These are phyloP conservation scores for Drosophila ambigua DNA, from an alignment of 1,140 invertebrate genomes.

Conservation along the genomic window DNA sequence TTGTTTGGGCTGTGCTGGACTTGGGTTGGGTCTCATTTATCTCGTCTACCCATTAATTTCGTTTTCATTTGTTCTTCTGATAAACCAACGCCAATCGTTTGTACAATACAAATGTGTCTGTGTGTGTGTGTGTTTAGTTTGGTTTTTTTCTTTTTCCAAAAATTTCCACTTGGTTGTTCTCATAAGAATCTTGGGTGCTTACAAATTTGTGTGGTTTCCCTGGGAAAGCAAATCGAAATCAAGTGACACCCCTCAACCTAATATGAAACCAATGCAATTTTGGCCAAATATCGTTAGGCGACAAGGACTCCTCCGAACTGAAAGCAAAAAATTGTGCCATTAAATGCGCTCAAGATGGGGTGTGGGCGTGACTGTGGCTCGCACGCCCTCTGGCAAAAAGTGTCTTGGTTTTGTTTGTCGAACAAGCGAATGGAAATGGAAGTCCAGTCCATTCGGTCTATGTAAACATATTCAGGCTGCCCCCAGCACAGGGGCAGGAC, in stretches of 20 bases:
- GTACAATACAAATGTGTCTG: conserved; percentile 52
- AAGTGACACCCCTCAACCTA: conserved; percentile 52
- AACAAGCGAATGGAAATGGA: not conserved
- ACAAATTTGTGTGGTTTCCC: conserved; percentile 39
- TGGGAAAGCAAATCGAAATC: conserved; percentile 51
- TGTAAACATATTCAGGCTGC: conserved; percentile 27
- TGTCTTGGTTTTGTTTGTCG: conserved; percentile 25
- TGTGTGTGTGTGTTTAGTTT: conserved; percentile 21
- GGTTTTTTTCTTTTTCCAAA: conserved; percentile 28
- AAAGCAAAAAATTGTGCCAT: conserved; percentile 48
- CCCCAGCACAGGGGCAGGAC: conserved; percentile 13
- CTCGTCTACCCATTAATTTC: conserved; percentile 18
- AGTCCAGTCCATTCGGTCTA: conserved; percentile 15
- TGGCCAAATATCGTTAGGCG: conserved; percentile 67
- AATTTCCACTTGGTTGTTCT: conserved; percentile 38
- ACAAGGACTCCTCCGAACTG: conserved; percentile 36
- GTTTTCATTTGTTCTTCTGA: conserved; percentile 19
- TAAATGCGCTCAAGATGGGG: conserved; percentile 46
- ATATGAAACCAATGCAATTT: conserved; percentile 74
- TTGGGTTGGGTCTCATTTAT: conserved; percentile 20
- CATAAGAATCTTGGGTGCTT: conserved; percentile 67
- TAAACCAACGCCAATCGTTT: conserved; percentile 52
- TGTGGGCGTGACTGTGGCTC: conserved; percentile 26
- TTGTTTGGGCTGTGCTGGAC: conserved; percentile 52
- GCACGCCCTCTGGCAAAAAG: conserved; percentile 22